Percentiles rank a stretch among this genome's conserved stretches.
Evolutionary conservation across 2,888 invertebrate genomes (phyloP).

Genomic region (Zhengitettix transpicula): DNA sequence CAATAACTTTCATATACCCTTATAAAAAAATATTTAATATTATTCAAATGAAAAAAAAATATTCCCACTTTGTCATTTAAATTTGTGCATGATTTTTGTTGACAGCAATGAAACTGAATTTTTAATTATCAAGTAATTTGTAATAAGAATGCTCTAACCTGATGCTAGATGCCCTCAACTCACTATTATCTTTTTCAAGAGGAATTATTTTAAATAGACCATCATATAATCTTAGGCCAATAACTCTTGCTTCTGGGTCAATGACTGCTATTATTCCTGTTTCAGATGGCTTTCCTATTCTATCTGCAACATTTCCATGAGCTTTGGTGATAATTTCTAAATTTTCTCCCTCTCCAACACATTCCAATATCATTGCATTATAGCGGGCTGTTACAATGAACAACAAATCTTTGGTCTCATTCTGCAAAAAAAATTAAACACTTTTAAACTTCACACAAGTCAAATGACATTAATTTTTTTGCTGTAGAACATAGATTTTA

Average conservation of each 20-base stretch:
- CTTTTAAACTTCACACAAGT: no score
- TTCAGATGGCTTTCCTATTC: conserved; percentile 88
- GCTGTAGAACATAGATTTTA: no score
- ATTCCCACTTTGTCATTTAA: no score
- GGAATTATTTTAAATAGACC: conserved; percentile 96
- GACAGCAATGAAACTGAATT: neutral
- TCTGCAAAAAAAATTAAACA: conserved; percentile 34
- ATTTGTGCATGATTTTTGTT: no score
- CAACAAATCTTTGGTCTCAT: conserved; percentile 79
- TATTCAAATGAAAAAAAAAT: no score
- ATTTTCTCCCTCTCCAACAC: conserved; percentile 59
- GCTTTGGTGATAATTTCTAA: conserved; percentile 89
- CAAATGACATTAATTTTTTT: no score
- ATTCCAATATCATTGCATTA: conserved; percentile 95
- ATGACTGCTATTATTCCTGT: conserved; percentile 91
- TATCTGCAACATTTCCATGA: conserved; percentile 89
- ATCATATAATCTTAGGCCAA: conserved; percentile 89
- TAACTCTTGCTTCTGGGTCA: conserved; percentile 88
- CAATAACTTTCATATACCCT: no score
- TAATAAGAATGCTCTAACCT: conserved; percentile 21
- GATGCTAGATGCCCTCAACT: conserved; percentile 74
- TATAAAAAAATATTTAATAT: no score
- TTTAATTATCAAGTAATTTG: conserved; percentile 21
- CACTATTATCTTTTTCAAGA: conserved; percentile 80
- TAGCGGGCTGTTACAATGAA: conserved; percentile 88